Evolutionary conservation across 2,113 vertebrate species (phyloP).

Genomic region (Turdus rufiventris): DNA sequence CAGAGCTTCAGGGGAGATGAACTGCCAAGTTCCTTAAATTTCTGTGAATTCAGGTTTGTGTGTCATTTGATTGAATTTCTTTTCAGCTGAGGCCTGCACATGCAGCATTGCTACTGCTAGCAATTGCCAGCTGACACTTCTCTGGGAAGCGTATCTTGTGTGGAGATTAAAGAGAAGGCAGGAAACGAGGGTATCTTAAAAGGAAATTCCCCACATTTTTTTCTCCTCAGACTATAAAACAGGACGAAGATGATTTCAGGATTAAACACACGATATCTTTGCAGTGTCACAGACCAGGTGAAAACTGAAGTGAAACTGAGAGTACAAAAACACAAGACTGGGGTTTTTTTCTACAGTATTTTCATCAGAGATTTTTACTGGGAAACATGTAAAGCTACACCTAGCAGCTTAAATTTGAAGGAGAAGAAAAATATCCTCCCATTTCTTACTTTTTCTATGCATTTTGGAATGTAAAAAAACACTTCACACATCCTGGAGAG

Average conservation of each 20-base stretch:
- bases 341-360: neutral
- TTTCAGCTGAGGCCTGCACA: neutral
- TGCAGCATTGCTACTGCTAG: neutral
- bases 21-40: neutral
- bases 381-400: neutral
- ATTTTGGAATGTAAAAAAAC: neutral
- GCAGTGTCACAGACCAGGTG: neutral
- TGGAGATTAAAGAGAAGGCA: constrained; percentile 17
- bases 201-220: constrained; percentile 37
- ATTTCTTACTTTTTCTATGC: neutral
- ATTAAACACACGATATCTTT: neutral
- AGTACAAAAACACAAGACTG: neutral
- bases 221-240: neutral
- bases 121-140: neutral
- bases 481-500: neutral
- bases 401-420: neutral
- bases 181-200: constrained; percentile 20
- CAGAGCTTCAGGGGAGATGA: neutral
- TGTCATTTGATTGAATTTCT: neutral
- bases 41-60: neutral
- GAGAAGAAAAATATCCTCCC: neutral
- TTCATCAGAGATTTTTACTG: neutral
- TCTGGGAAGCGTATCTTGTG: neutral
- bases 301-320: neutral
- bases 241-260: neutral